Base-by-base conservation (phyloP, 2,888 invertebrate genomes). In the Dynastes grantii region DNA sequence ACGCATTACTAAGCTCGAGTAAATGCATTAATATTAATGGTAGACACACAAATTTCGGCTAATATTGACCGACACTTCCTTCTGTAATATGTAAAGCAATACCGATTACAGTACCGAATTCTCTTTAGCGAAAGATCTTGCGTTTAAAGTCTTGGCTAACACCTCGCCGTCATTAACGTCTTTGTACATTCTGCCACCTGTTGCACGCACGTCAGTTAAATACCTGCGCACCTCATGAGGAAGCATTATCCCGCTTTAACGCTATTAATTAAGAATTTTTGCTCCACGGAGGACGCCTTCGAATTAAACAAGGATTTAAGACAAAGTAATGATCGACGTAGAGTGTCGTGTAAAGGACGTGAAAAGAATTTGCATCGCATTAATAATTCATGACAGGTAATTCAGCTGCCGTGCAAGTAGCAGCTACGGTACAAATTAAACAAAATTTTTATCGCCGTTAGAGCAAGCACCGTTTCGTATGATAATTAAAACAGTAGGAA, bases 341-440 rank as follows among this genome's bases (percentile, higher is more conserved):
- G 27, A 45, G 11, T 13, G 55, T 29, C 73, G 73, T 61, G 45
- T 61, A 75, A 75, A 68, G 68, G 77, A 40, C 45, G 68, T 49
- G 45, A 77, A 45, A 67, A 45, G 68, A 58, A 77, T 77, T 77
- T 77, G 77, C 77, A 68, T 77, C 65, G 27, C 77, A 77, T 77
- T 77, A 77, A 77, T 68, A 77, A 77, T 77, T 77, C 68, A 77
- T 68, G 67, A 55, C 45, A 68, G 13, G 68, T 68, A 68, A 58
- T 61, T 53, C 77, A 77, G 77, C 68, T 68, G 77, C 77, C 65
- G 77, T 61, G 22, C 73, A 68, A 68, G 77, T 77, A 77, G 77
- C 77, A 49, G 27, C 49, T 45, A 68, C 68, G 58, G 67, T 68
- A 68, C 77, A 68, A 77, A 77, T 77, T 68, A 68, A 77, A 77